These are phyloP conservation scores for Heliconius eleuchia DNA, from an alignment of 1,140 invertebrate genomes.

Conservation along the genomic window DNA sequence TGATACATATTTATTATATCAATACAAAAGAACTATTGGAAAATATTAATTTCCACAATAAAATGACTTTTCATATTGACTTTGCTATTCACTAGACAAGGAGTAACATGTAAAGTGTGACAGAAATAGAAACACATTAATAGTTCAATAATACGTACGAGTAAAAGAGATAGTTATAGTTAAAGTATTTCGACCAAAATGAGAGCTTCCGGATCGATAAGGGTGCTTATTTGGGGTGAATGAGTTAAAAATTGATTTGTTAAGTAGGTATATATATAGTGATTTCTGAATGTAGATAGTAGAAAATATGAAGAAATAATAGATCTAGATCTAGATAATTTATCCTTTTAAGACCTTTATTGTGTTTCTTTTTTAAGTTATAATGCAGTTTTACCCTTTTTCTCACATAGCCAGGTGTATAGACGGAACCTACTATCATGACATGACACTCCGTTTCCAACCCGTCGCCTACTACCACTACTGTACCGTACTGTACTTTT, in stretches of 20 bases:
- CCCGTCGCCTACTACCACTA: no score
- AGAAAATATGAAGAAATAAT: no score
- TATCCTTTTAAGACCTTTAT: no score
- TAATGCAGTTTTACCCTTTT: no score
- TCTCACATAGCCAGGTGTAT: no score
- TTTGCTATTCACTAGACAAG: constrained; percentile 8
- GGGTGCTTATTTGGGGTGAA: constrained; percentile 10
- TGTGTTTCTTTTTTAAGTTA: no score
- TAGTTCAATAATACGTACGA: not conserved
- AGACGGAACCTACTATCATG: no score
- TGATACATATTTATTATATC: no score
- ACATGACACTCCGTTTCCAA: no score
- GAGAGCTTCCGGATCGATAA: constrained; percentile 5
- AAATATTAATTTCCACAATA: not conserved
- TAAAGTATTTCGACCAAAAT: not conserved
- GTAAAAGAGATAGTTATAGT: not conserved
- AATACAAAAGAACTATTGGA: not conserved
- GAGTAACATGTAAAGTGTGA: not conserved
- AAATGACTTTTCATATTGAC: constrained; percentile 1
- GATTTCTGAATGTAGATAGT: not conserved
- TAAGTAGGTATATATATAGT: no score
- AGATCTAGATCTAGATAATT: no score
- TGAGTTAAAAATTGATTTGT: not conserved
- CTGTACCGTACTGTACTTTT: no score
- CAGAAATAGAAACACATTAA: constrained; percentile 3